Conservation (phyloP, 2,888 invertebrate genomes). For the Apotomis betuletana region DNA sequence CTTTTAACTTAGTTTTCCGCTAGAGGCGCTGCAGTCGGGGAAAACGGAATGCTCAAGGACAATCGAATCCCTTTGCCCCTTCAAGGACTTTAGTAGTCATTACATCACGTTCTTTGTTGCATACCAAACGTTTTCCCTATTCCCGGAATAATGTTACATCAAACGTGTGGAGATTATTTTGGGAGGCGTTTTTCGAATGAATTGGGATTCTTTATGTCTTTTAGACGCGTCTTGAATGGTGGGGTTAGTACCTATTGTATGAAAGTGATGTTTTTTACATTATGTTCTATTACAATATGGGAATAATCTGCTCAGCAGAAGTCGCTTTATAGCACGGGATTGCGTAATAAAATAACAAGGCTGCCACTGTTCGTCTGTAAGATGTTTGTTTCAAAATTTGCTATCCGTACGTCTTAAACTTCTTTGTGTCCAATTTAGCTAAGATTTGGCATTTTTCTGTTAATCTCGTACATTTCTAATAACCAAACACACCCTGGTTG, state of each 20-base stretch:
- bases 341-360: too few relatives aligned
- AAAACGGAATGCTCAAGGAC: conserved; percentile 41
- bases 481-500: too few relatives aligned
- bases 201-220: conserved; percentile 5
- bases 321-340: too few relatives aligned
- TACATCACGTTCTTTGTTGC: conserved; percentile 28
- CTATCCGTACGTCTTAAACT: too few relatives aligned
- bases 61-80: conserved; percentile 35
- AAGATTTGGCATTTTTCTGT: too few relatives aligned
- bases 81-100: conserved; percentile 29
- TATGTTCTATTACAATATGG: too few relatives aligned
- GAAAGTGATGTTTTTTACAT: neutral
- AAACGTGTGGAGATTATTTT: conserved; percentile 22
- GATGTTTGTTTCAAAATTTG: too few relatives aligned
- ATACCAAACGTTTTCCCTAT: conserved; percentile 27
- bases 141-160: conserved; percentile 13
- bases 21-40: conserved; percentile 51
- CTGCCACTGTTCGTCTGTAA: too few relatives aligned
- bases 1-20: conserved; percentile 45
- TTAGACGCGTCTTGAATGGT: neutral
- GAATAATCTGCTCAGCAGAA: too few relatives aligned
- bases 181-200: conserved; percentile 1
- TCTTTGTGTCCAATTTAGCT: too few relatives aligned
- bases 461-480: too few relatives aligned
- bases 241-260: neutral